A percentile compares a stretch with the other conserved stretches of the same genome.
phyloP scores from a whole-genome alignment of 2,797 vertebrate species.

The Malacoraja senta region DNA sequence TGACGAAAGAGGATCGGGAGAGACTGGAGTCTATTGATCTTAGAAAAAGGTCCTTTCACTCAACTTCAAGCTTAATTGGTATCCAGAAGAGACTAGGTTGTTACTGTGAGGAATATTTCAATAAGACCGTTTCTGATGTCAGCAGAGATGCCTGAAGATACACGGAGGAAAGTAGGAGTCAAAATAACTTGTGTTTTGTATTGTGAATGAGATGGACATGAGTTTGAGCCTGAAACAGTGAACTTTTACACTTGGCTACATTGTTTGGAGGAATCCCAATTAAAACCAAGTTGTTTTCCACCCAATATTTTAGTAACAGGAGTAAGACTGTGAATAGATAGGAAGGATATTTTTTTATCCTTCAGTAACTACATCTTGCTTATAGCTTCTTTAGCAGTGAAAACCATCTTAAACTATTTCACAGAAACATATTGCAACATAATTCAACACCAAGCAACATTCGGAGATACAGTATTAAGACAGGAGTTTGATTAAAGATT shows the following conservation, averaged over 20 bases:
- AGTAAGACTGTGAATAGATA: background rate
- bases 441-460: background rate
- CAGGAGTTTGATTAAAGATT: background rate
- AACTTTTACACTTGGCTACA: background rate
- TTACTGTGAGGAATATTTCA: background rate
- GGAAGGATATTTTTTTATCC: background rate
- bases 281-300: background rate
- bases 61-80: conserved; percentile 1
- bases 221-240: background rate
- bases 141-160: background rate
- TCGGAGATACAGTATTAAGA: background rate
- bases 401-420: background rate
- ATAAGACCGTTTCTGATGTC: background rate
- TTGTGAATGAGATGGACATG: background rate
- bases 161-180: background rate
- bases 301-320: background rate
- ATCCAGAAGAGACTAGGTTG: background rate
- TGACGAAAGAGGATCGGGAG: background rate
- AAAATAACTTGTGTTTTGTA: background rate
- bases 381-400: background rate
- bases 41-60: background rate
- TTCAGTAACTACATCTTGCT: background rate
- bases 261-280: background rate
- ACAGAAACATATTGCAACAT: background rate
- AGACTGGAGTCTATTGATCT: background rate